A percentile compares a stretch with the other conserved stretches of the same genome.
Evolutionary conservation across 1,140 invertebrate genomes (phyloP).

Genomic region (Caenorhabditis inopinata): DNA sequence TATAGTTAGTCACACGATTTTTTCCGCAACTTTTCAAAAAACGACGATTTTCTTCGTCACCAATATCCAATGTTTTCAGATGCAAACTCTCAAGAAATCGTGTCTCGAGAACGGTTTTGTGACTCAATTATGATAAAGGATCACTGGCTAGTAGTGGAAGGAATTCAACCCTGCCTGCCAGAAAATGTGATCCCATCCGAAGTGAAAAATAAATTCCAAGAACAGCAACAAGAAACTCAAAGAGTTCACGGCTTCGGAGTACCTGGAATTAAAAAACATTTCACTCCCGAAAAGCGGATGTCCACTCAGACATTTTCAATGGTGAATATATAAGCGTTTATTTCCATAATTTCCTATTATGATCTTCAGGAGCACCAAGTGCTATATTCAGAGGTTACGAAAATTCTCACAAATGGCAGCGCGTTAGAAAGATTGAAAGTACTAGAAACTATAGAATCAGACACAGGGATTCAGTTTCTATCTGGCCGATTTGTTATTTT

Average conservation of each 20-base stretch:
- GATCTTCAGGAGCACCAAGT: conserved; percentile 1
- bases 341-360: too few species aligned
- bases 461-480: neutral
- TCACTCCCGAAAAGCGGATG: neutral
- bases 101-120: neutral
- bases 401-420: neutral
- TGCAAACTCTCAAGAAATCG: neutral
- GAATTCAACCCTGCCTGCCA: neutral
- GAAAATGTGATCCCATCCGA: conserved; percentile 12
- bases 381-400: neutral
- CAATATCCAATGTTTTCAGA: neutral
- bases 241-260: neutral
- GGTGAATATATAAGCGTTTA: too few species aligned
- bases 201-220: neutral
- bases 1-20: too few species aligned
- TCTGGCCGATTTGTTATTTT: conserved; percentile 9
- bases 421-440: neutral
- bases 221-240: conserved; percentile 3
- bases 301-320: neutral
- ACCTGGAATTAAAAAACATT: neutral
- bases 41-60: too few species aligned
- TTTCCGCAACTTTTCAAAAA: too few species aligned
- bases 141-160: conserved; percentile 16
- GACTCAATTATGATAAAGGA: conserved; percentile 16
- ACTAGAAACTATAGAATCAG: neutral